Conservation (phyloP, 2,888 invertebrate species). For the Therioaphis trifolii region DNA sequence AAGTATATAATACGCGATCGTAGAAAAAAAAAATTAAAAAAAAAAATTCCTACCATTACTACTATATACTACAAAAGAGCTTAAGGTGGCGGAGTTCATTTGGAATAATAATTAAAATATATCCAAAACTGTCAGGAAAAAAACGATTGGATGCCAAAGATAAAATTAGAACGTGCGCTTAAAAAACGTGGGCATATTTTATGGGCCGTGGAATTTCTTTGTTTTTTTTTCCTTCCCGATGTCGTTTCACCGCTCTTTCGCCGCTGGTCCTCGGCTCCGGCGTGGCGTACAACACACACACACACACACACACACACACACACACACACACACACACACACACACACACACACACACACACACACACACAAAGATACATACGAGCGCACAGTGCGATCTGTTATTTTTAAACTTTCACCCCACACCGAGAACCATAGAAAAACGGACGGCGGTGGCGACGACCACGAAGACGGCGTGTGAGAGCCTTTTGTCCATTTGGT, state of each 20-base stretch:
- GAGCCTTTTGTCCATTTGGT: conserved; percentile 40
- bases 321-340: background rate
- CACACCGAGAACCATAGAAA: conserved; percentile 34
- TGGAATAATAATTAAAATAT: conserved; percentile 45
- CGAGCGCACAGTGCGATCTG: background rate
- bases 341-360: background rate
- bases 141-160: conserved; percentile 54
- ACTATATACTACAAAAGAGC: no score
- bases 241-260: conserved; percentile 16
- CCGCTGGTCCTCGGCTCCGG: conserved; percentile 12
- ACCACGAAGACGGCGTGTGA: background rate
- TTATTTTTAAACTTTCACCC: conserved; percentile 62
- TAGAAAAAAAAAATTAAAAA: background rate
- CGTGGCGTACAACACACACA: background rate
- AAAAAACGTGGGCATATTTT: conserved; percentile 46
- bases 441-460: conserved; percentile 5
- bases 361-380: background rate
- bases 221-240: conserved; percentile 34
- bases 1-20: background rate
- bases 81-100: background rate
- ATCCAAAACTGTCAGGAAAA: conserved; percentile 22
- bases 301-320: background rate
- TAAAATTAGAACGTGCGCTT: conserved; percentile 53
- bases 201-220: conserved; percentile 56
- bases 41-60: background rate